Conservation (phyloP, 1,140 invertebrate genomes). For the Aphelinus certus region DNA sequence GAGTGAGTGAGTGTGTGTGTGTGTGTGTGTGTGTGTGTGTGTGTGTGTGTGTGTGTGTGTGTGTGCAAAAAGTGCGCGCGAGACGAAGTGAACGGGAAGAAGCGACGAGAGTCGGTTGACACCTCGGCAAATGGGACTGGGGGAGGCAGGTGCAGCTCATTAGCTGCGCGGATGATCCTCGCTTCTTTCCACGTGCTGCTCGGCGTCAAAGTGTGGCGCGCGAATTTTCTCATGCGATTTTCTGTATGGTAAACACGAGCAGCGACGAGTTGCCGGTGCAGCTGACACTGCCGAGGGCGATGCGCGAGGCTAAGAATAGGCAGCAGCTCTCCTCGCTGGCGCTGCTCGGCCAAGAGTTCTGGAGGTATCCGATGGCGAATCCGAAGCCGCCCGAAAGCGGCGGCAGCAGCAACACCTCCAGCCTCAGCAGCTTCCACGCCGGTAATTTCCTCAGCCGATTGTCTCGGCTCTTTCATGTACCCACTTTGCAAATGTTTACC, state of each 20-base stretch:
- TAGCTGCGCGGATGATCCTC: background rate
- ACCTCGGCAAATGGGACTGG: background rate
- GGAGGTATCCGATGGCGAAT: slow-evolving; percentile 86
- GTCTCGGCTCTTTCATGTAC: too few relatives aligned
- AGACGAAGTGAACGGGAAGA: too few relatives aligned
- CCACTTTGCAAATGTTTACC: too few relatives aligned
- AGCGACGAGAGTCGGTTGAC: background rate
- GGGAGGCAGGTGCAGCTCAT: background rate
- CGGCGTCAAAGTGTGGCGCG: too few relatives aligned
- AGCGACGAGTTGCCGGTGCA: slow-evolving; percentile 94
- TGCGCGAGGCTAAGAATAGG: slow-evolving; percentile 86
- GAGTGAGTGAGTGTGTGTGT: too few relatives aligned
- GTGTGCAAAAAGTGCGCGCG: too few relatives aligned
- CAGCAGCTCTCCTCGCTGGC: slow-evolving; percentile 91
- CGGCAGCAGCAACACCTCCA: slow-evolving; percentile 61
- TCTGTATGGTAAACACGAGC: slow-evolving; percentile 26
- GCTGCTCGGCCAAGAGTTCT: slow-evolving; percentile 91
- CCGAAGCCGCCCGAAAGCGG: slow-evolving; percentile 67
- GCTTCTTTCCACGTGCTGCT: slow-evolving; percentile 25
- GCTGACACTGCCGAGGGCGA: slow-evolving; percentile 83
- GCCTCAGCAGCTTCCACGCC: slow-evolving; percentile 62
- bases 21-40: too few relatives aligned
- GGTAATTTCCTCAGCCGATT: slow-evolving; percentile 43
- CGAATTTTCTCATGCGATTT: slow-evolving; percentile 35
- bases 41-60: too few relatives aligned